Conservation (phyloP, 2,113 vertebrate species). For the Urocolius indicus region DNA sequence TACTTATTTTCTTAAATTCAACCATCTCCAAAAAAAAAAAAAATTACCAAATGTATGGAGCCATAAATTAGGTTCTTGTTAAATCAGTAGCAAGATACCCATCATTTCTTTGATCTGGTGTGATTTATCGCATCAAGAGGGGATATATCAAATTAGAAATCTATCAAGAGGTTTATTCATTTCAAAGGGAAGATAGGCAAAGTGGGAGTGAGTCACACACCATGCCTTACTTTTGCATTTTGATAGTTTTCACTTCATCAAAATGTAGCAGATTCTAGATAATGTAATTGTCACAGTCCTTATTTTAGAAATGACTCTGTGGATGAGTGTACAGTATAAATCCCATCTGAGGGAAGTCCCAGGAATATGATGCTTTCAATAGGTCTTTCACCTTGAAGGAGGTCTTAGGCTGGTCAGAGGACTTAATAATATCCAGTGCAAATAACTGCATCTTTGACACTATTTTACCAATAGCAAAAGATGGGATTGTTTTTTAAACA, state of each 20-base stretch:
- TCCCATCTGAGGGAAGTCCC: not conserved
- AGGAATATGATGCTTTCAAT: not conserved
- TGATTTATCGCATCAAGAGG: not conserved
- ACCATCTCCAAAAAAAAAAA: not conserved
- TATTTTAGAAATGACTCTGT: not conserved
- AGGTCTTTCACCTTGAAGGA: not conserved
- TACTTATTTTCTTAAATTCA: not conserved
- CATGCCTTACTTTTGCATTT: not conserved
- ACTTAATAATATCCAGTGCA: not conserved
- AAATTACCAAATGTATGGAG: not conserved
- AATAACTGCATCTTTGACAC: not conserved
- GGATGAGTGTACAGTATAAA: not conserved
- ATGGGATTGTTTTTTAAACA: not conserved
- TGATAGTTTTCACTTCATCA: not conserved
- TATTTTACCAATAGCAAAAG: not conserved
- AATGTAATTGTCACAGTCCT: not conserved
- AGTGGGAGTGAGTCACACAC: not conserved
- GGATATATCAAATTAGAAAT: not conserved
- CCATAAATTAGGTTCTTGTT: not conserved
- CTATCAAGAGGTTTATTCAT: not conserved
- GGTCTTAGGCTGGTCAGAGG: not conserved
- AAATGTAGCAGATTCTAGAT: not conserved
- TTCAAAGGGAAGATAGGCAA: not conserved
- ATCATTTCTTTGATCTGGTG: not conserved
- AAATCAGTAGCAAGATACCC: not conserved